Evolutionary conservation across 2,888 invertebrate genomes (phyloP), one percentile per base, ranked within the genome.

Genomic region (Copidosoma aretas): DNA sequence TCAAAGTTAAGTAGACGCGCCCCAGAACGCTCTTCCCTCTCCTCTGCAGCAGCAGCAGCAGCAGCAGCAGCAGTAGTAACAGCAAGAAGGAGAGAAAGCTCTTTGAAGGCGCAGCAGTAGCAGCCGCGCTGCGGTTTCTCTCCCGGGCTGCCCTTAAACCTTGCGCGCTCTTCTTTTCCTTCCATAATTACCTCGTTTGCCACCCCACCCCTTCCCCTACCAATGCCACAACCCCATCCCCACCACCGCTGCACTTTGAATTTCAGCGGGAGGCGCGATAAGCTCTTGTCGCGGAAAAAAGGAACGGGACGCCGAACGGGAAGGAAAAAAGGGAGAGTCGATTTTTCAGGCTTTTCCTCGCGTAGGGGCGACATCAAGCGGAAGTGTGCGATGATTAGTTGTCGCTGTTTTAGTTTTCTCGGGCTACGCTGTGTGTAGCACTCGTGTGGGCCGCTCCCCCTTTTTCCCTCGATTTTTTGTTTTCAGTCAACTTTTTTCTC

Each of bases 1-100:
- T 83, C 82, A 81, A 82, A 82, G 82, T 81, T 82, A 82, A 83
- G 81, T 82, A 83, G 82, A 81, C 80, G 62, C 62, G 71, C 68
- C 63, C 63, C 62, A 63, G 60, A 39, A 8, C 32, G 8, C n/a
- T n/a, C 41, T n/a, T 60, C 49, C 74, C 65, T 68, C 59, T 59
- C 58, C 71, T 66, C 54, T 54, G 8, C 32, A 32, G 8, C 32
- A 32, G 32, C 32, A 32, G 32, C 32, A 32, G 49, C 19, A 25
- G 60, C 60, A 57, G 32, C 32, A 32, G 8, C 32, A 32, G 8
- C 32, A 32, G 32, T 8, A 32, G 32, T 8, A 32, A 32, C 19
- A 25, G 60, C 60, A 57, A 58, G 58, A 57, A 59, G 53, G 59
- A 67, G 61, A 67, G 57, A 65, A 32, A 59, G 32, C 57, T 71